Evolutionary conservation across 2,797 vertebrate genomes (phyloP).

Genomic region (Loriculus beryllinus): DNA sequence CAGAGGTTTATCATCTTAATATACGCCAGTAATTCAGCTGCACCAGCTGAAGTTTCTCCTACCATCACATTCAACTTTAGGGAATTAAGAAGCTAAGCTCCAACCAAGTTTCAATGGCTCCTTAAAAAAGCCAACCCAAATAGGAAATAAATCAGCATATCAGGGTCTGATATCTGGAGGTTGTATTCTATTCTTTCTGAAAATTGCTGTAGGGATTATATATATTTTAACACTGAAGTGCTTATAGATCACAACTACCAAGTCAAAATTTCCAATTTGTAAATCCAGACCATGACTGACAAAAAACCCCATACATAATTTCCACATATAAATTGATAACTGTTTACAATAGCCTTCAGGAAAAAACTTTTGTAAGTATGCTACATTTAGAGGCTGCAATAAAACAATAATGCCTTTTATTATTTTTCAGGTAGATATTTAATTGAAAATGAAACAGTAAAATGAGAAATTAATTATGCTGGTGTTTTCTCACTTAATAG

Average conservation of each 20-base stretch:
- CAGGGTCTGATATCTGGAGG: not conserved
- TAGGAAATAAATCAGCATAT: not conserved
- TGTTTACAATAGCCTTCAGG: not conserved
- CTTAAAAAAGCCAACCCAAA: not conserved
- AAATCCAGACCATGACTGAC: not conserved
- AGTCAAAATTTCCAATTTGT: not conserved
- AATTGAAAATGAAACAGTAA: not conserved
- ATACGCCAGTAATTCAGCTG: not conserved
- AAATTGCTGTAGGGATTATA: not conserved
- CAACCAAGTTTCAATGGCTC: not conserved
- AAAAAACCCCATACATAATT: not conserved
- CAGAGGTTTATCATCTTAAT: not conserved
- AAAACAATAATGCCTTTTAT: not conserved
- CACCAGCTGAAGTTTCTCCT: not conserved
- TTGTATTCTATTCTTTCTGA: not conserved
- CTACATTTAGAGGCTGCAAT: not conserved
- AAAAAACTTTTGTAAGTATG: not conserved
- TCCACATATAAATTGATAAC: not conserved
- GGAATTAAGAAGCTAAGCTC: not conserved
- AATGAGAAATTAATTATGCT: not conserved
- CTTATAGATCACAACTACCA: not conserved
- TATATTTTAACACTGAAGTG: not conserved
- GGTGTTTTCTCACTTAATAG: not conserved
- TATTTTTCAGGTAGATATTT: not conserved
- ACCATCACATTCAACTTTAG: not conserved